Evolutionary conservation across 2,113 vertebrate genomes (phyloP).

Genomic region (Gila orcuttii): DNA sequence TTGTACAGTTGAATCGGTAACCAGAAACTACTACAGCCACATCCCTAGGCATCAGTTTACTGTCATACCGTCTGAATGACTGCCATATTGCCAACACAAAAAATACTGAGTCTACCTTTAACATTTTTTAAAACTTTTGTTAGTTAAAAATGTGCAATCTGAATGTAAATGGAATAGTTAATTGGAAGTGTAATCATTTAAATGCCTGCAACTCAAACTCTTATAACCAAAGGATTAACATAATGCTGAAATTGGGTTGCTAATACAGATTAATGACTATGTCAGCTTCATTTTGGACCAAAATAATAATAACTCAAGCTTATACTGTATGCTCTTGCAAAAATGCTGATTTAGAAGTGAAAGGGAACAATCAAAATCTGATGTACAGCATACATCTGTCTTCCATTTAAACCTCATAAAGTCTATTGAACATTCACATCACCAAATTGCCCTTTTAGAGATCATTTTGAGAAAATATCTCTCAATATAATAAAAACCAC

Average conservation of each 20-base stretch:
- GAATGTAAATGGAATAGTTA: neutral
- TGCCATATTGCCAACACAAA: neutral
- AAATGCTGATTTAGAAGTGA: slow-evolving; percentile 2
- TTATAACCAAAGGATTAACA: neutral
- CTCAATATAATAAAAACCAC: slow-evolving; percentile 9
- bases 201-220: neutral
- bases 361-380: neutral
- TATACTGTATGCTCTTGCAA: neutral
- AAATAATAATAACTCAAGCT: neutral
- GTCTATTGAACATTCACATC: neutral
- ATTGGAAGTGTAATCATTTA: neutral
- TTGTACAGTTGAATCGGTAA: neutral
- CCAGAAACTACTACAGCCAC: neutral
- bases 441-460: slow-evolving; percentile 3
- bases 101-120: neutral
- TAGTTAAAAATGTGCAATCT: neutral
- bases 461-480: neutral
- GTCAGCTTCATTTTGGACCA: neutral
- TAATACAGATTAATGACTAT: slow-evolving; percentile 8
- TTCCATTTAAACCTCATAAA: neutral
- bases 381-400: slow-evolving; percentile 4
- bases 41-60: neutral
- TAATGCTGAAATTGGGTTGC: neutral
- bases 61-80: neutral
- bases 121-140: neutral